Percentiles rank a stretch among this genome's conserved stretches.
phyloP scores from a whole-genome alignment of 2,888 invertebrate genomes.

The Sepioteuthis lessoniana region DNA sequence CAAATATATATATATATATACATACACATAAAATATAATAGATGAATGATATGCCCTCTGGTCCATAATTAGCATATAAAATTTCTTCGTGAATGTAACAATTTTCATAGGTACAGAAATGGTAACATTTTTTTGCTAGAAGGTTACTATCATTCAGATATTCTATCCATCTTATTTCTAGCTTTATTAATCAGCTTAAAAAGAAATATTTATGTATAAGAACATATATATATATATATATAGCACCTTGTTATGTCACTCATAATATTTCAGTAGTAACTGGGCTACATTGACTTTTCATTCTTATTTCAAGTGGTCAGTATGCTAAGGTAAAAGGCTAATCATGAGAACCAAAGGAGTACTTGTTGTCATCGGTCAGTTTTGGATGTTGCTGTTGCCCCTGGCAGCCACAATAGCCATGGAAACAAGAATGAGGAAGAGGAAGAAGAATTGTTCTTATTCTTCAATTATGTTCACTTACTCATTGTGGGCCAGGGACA shows the following conservation, averaged over 20 bases:
- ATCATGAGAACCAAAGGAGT: neutral
- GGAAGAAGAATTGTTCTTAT: neutral
- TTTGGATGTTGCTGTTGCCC: constrained; percentile 2
- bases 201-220: too few species aligned
- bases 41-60: too few species aligned
- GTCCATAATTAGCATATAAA: too few species aligned
- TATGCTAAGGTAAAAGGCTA: constrained; percentile 6
- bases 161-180: too few species aligned
- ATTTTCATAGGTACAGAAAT: too few species aligned
- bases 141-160: too few species aligned
- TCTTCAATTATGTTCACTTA: constrained; percentile 17
- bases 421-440: neutral
- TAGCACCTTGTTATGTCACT: neutral
- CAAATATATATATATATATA: too few species aligned
- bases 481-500: neutral
- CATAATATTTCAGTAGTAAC: neutral
- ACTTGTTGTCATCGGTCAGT: neutral
- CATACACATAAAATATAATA: too few species aligned
- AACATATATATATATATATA: neutral
- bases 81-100: too few species aligned
- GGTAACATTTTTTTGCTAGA: too few species aligned
- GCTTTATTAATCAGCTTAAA: too few species aligned
- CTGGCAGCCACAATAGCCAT: neutral
- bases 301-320: neutral
- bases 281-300: neutral